Percentiles rank a stretch among this genome's conserved stretches.
phyloP scores from a whole-genome alignment of 2,113 vertebrate species.

The Nothobranchius furzeri region DNA sequence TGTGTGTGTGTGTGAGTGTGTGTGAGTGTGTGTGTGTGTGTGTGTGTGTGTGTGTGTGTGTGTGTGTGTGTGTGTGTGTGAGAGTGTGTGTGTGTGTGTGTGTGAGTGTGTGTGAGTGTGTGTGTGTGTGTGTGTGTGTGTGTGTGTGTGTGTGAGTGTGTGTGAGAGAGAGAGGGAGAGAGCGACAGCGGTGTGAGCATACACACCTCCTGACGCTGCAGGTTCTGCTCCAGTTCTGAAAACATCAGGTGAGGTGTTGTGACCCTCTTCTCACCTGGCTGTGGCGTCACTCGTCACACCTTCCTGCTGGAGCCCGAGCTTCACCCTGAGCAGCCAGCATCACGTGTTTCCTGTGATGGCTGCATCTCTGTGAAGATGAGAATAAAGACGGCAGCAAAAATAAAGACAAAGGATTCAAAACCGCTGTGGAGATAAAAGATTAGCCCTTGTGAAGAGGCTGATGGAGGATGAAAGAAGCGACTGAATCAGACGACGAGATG shows the following conservation, averaged over 20 bases:
- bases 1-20: too few relatives aligned
- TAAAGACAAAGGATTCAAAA: slow-evolving; percentile 48
- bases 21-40: too few relatives aligned
- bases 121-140: slow-evolving; percentile 15
- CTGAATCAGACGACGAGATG: slow-evolving; percentile 24
- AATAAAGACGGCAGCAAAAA: slow-evolving; percentile 18
- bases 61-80: too few relatives aligned
- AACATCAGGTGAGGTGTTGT: slow-evolving; percentile 32
- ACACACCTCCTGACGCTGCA: slow-evolving; percentile 47
- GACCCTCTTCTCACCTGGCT: slow-evolving; percentile 24
- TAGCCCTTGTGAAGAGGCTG: slow-evolving; percentile 21
- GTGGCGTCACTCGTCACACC: slow-evolving; percentile 32
- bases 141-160: slow-evolving; percentile 34
- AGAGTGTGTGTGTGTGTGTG: too few relatives aligned
- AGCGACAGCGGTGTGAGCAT: slow-evolving; percentile 36
- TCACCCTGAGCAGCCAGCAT: slow-evolving; percentile 31
- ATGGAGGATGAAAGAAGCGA: slow-evolving; percentile 27
- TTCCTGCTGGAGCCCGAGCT: slow-evolving; percentile 48
- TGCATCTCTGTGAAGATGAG: slow-evolving; percentile 23
- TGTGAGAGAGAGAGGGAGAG: slow-evolving; percentile 37
- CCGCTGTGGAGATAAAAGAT: slow-evolving; percentile 21
- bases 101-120: too few relatives aligned
- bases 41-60: too few relatives aligned
- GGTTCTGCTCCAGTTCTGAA: slow-evolving; percentile 21
- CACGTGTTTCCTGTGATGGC: slow-evolving; percentile 36